Base-by-base conservation (phyloP, 2,113 vertebrate species). In the Dromiciops gliroides region DNA sequence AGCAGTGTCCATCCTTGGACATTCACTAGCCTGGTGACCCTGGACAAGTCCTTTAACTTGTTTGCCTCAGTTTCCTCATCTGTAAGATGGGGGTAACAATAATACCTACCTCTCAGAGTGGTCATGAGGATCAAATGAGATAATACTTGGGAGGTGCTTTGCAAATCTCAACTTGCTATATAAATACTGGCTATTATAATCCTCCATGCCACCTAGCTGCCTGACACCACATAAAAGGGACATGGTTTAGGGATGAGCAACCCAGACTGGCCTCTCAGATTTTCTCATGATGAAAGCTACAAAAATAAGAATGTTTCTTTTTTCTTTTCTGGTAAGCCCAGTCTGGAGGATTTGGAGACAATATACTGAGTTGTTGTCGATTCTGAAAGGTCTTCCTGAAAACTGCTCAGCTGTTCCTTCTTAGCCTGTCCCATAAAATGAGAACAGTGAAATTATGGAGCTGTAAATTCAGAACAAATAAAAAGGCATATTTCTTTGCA, bases 401-500 rank as follows among this genome's bases (percentile, higher is more conserved):
- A 94, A 92, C 91, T 8, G 4, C 51, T 95, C 90, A 67, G 96
- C 75, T 94, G 49, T 22, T 83, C 67, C 37, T 83, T 83, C 67
- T 83, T 83, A 22, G 19, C 90, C 94, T 94, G 92, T 88, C 50
- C 24, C 91, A 90, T 53, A 94, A 96, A 97, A 96, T 83, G 95
- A 97, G 93, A 93, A 92, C 90, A 94, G 95, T 93, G 94, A 92
- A 97, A 94, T 93, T 31, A 52, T 95, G 48, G 53, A 96, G 83
- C 91, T 75, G 93, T 95, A 93, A 94, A 96, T 97, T 93, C 90
- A 93, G 91, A 96, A 89, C 96, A 93, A 94, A 95, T 91, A 89
- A 93, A 92, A 93, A 94, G 94, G 89, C 93, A 88, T 88, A 75
- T 90, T 94, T 95, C 95, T 94, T 92, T 2, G 19, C 67, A 93